Evolutionary conservation across 2,797 vertebrate species (phyloP).

Genomic region (Cynodonichthys magdalenae): DNA sequence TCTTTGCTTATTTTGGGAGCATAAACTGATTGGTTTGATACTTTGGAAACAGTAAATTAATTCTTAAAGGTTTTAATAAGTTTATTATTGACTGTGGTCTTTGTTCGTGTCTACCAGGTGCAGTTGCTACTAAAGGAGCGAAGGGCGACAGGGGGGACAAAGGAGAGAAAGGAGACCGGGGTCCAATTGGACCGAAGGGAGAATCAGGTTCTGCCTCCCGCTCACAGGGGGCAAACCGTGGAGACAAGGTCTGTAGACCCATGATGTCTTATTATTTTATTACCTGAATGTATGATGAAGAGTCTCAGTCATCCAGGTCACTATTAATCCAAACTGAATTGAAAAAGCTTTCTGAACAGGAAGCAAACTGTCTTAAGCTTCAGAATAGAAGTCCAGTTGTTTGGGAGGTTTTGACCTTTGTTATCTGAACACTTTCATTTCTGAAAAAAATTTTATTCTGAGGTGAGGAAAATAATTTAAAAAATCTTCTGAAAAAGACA

Average conservation of each 20-base stretch:
- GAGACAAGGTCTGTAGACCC: slow-evolving; percentile 63
- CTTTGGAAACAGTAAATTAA: slow-evolving; percentile 15
- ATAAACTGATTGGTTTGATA: slow-evolving; percentile 34
- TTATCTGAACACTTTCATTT: no score
- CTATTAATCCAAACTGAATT: no score
- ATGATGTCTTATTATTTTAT: neutral
- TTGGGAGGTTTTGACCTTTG: no score
- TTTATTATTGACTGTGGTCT: slow-evolving; percentile 36
- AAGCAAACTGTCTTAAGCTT: no score
- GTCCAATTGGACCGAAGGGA: slow-evolving; percentile 83
- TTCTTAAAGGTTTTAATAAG: slow-evolving; percentile 32
- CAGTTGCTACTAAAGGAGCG: slow-evolving; percentile 70
- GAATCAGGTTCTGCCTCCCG: slow-evolving; percentile 59
- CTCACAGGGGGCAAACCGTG: slow-evolving; percentile 51
- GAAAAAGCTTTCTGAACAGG: no score
- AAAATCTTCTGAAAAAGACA: no score
- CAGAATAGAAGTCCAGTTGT: no score
- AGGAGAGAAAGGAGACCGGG: slow-evolving; percentile 79
- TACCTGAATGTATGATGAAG: neutral
- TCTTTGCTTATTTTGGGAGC: slow-evolving; percentile 12
- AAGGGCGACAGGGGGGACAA: slow-evolving; percentile 81
- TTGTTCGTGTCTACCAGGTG: slow-evolving; percentile 41
- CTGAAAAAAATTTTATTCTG: no score
- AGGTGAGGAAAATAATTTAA: no score
- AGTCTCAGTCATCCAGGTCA: no score